Conservation (phyloP, 2,888 invertebrate genomes). For the Spisula subtruncata region DNA sequence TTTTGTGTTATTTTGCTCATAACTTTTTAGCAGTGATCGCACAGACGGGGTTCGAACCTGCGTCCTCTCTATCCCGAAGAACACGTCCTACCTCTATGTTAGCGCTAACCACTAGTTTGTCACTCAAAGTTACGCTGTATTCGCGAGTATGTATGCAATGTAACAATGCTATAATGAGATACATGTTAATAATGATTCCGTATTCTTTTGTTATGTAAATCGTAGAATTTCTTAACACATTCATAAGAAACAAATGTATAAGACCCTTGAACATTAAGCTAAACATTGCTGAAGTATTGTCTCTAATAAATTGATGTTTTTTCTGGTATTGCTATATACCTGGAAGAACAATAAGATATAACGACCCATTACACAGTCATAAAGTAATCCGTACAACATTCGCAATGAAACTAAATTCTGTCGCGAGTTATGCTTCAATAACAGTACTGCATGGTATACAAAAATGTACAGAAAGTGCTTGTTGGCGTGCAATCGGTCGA, state of each 20-base stretch:
- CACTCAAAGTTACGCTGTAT: too few relatives aligned
- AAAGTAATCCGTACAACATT: slow-evolving; percentile 15
- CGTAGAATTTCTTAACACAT: slow-evolving; percentile 8
- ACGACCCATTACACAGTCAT: slow-evolving; percentile 3
- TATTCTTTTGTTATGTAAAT: background rate
- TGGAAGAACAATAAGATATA: background rate
- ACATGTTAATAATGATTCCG: too few relatives aligned
- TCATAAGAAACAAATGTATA: background rate
- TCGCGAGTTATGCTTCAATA: background rate
- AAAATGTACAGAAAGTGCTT: slow-evolving; percentile 2
- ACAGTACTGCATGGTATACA: too few relatives aligned
- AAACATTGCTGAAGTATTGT: slow-evolving; percentile 2
- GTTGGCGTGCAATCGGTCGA: background rate
- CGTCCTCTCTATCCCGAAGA: too few relatives aligned
- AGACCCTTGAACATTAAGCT: slow-evolving; percentile 1
- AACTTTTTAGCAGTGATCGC: too few relatives aligned
- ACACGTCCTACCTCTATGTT: too few relatives aligned
- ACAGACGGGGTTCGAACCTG: too few relatives aligned
- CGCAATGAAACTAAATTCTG: slow-evolving; percentile 19
- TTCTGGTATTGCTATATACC: background rate
- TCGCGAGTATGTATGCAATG: too few relatives aligned
- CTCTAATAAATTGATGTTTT: background rate
- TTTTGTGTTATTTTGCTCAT: too few relatives aligned
- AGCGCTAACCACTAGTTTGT: too few relatives aligned
- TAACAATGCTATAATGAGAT: too few relatives aligned